Conservation (phyloP, 2,113 vertebrate genomes). For the Poeciliopsis turrubarensis region DNA sequence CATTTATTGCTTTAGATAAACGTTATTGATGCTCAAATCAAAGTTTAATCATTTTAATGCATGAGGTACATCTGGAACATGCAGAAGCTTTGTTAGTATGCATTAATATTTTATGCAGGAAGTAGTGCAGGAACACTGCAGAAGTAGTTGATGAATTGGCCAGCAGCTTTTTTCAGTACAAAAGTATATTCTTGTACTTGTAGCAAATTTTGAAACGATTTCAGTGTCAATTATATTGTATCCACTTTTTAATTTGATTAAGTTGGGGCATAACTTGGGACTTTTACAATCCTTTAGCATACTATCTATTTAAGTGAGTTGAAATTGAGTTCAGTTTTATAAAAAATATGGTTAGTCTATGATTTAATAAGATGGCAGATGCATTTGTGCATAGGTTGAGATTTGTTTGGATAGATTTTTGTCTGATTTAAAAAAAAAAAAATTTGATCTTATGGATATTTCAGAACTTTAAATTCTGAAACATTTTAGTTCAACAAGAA, state of each 20-base stretch:
- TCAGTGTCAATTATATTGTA: neutral
- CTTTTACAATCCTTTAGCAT: too few species aligned
- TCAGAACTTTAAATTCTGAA: too few species aligned
- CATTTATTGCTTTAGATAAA: slow-evolving; percentile 84
- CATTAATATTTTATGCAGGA: slow-evolving; percentile 16
- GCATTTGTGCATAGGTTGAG: neutral
- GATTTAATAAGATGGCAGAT: neutral
- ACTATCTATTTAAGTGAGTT: too few species aligned
- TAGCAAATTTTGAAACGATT: neutral
- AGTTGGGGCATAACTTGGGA: too few species aligned
- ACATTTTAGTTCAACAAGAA: too few species aligned
- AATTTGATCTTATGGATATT: too few species aligned
- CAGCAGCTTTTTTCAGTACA: neutral
- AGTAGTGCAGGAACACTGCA: neutral
- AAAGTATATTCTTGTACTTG: neutral
- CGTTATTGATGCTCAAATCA: slow-evolving; percentile 85
- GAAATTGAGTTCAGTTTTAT: too few species aligned
- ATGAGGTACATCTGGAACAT: neutral
- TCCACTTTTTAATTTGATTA: too few species aligned
- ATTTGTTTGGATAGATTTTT: too few species aligned
- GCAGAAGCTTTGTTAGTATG: slow-evolving; percentile 1
- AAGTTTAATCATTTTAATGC: slow-evolving; percentile 82
- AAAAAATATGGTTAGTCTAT: neutral
- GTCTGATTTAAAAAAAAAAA: too few species aligned
- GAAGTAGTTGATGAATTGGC: neutral